Base-by-base conservation (phyloP, 2,113 vertebrate species). In the Girardinichthys multiradiatus region DNA sequence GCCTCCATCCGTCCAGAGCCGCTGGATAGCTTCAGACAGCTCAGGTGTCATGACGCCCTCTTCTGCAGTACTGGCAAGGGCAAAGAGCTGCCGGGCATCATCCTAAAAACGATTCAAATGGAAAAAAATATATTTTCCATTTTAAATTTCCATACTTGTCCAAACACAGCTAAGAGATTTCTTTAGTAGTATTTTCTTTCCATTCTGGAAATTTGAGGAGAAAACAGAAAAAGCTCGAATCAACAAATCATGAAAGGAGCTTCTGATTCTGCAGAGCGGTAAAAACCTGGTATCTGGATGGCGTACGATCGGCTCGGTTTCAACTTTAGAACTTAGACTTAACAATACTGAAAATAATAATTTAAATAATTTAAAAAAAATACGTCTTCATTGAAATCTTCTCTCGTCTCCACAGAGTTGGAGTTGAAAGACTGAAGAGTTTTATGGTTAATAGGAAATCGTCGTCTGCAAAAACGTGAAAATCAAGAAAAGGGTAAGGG, bases 31-130 rank as follows among this genome's bases (percentile, higher is more conserved):
- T 29, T 96, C 97, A 0, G 97, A 96, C 57, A 99, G 94, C 66
- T 99, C 98, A 9, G 94, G 86, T 0, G 97, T 98, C 97, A 99
- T 99, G 91, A 97, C 97, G 27, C 98, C 97, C 84, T 99, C 98
- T 57, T 99, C 98, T 26, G 96, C 96, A 12, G 97, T 95, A 70
- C 97, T 96, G 14, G 97, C 96, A 69, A 99, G 91, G 6, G 96
- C 96, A 54, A 99, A 98, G 79, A 99, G 96, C 80, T 98, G 97
- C 24, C 98, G 95, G 17, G 98, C 98, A 78, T 99, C 98, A 84
- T 99, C 97, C 98, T 99, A 83, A 26, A 80, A 30, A 79, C 1
- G 24, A 70, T 4, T 1, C 27, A 76, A 12, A 60, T 30, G 21
- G 29, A 29, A 45, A 48, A 65, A 58, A 1, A 1, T 17, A 19